These are phyloP conservation scores for Rhodeus uyekii DNA, from an alignment of 2,797 vertebrate genomes.

Conservation along the genomic window DNA sequence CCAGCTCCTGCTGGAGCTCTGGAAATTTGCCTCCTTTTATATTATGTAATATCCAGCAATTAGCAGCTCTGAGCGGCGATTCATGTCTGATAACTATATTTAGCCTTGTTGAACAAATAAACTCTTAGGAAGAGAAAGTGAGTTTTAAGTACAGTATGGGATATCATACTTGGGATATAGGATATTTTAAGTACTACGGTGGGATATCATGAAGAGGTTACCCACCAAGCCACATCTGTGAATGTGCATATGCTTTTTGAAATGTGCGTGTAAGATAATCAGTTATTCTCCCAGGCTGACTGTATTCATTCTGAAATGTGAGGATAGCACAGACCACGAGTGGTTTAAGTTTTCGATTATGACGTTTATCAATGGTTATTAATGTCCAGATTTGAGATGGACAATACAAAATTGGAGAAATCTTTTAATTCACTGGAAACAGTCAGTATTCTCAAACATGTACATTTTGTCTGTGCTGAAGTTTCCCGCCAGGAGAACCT, in stretches of 20 bases:
- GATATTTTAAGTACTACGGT: no score
- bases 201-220: background rate
- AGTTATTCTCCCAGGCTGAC: background rate
- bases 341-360: background rate
- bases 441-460: constrained; percentile 73
- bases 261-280: background rate
- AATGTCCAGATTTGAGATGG: background rate
- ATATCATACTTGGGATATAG: no score
- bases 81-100: background rate
- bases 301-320: background rate
- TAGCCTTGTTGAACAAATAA: background rate
- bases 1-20: no score
- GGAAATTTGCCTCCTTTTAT: no score
- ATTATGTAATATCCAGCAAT: background rate
- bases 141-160: background rate
- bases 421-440: constrained; percentile 32
- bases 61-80: background rate
- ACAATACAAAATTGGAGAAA: background rate
- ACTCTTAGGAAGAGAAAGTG: background rate
- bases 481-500: constrained; percentile 49
- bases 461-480: constrained; percentile 63
- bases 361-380: background rate
- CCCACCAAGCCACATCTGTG: background rate
- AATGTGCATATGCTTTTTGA: background rate
- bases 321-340: background rate